Evolutionary conservation across 2,113 vertebrate species (phyloP).

Genomic region (Garra rufa): DNA sequence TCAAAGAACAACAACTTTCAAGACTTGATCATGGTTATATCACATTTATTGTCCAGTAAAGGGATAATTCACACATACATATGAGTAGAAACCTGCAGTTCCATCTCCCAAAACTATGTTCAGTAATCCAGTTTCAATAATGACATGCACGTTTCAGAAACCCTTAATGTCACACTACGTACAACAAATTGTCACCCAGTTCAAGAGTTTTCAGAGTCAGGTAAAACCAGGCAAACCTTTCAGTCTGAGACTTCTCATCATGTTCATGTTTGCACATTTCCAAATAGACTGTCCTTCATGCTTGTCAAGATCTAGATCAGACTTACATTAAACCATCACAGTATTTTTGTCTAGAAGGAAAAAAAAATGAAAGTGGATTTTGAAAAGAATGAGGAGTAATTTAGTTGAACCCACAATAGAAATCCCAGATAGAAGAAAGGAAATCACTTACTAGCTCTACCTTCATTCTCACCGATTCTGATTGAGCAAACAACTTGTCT

Average conservation of each 20-base stretch:
- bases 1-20: not conserved
- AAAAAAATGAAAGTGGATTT: not conserved
- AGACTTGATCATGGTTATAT: not conserved
- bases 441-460: conserved; percentile 12
- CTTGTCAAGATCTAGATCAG: not conserved
- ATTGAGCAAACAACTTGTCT: not conserved
- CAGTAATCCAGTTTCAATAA: not conserved
- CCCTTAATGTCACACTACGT: conserved; percentile 21
- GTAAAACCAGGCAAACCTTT: conserved; percentile 53
- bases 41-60: conserved; percentile 62
- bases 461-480: conserved; percentile 38
- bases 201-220: conserved; percentile 55
- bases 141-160: not conserved
- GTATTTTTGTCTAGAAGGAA: not conserved
- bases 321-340: not conserved
- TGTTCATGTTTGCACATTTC: not conserved
- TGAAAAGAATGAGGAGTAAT: not conserved
- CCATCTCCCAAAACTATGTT: not conserved
- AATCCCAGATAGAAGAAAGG: conserved; percentile 11
- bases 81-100: not conserved
- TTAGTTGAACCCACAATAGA: not conserved
- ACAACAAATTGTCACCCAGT: conserved; percentile 24
- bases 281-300: not conserved
- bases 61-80: conserved; percentile 43
- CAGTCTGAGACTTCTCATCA: not conserved